These are phyloP conservation scores for Myrmecobius fasciatus DNA, from an alignment of 2,113 vertebrate genomes.

Conservation along the genomic window DNA sequence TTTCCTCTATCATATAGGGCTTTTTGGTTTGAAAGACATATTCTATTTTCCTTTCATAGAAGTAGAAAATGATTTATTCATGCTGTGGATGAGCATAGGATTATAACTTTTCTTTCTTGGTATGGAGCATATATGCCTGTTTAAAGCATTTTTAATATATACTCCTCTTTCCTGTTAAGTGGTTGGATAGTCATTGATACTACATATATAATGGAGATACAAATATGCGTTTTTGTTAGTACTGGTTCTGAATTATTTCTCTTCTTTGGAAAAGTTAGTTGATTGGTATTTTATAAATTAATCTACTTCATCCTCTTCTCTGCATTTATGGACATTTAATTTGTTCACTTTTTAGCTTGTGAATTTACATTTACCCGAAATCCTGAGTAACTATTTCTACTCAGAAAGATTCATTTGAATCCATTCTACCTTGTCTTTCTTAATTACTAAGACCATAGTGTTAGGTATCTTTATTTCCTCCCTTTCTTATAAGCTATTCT, in stretches of 20 bases:
- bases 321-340: not conserved
- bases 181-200: not conserved
- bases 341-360: not conserved
- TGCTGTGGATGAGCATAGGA: not conserved
- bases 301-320: not conserved
- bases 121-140: not conserved
- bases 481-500: not conserved
- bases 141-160: not conserved
- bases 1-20: not conserved
- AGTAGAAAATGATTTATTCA: not conserved
- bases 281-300: not conserved
- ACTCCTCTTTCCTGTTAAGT: not conserved
- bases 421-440: not conserved
- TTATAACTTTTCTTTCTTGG: not conserved
- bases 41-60: not conserved
- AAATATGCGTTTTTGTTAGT: not conserved
- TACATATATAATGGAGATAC: not conserved
- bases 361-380: not conserved
- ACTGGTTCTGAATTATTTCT: not conserved
- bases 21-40: not conserved
- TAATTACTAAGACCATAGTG: not conserved
- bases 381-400: not conserved
- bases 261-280: not conserved
- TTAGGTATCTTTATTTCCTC: not conserved
- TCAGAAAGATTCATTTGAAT: not conserved